Percentiles rank a stretch among this genome's conserved stretches.
phyloP scores from a whole-genome alignment of 1,140 invertebrate genomes.

The Ooceraea biroi region DNA sequence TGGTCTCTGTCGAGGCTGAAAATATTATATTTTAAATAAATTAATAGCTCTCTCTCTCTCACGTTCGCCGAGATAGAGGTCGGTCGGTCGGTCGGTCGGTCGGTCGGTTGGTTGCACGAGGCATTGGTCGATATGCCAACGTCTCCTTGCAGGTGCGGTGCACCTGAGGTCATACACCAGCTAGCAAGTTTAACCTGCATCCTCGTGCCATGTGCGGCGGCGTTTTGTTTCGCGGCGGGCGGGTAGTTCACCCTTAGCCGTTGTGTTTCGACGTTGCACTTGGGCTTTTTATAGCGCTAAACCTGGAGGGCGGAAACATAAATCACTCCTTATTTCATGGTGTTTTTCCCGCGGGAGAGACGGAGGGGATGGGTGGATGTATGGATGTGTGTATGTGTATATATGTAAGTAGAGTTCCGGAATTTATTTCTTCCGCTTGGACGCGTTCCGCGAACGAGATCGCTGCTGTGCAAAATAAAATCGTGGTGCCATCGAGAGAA shows the following conservation, averaged over 20 bases:
- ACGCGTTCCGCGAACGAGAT: background rate
- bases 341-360: background rate
- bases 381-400: background rate
- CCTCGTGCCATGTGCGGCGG: constrained; percentile 40
- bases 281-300: constrained; percentile 33
- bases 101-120: constrained; percentile 33
- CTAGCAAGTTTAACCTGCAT: constrained; percentile 58
- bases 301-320: constrained; percentile 29
- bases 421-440: constrained; percentile 49
- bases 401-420: constrained; percentile 6
- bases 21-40: constrained; percentile 62
- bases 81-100: background rate
- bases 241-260: constrained; percentile 38
- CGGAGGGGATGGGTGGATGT: background rate
- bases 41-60: constrained; percentile 44
- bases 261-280: constrained; percentile 22
- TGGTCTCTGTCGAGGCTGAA: background rate
- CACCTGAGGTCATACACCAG: constrained; percentile 74
- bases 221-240: constrained; percentile 40
- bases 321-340: constrained; percentile 50
- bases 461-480: background rate
- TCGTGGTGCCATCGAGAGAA: background rate
- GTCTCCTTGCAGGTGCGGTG: constrained; percentile 65
- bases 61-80: constrained; percentile 37
- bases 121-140: constrained; percentile 76